Percentiles rank a stretch among this genome's conserved stretches.
These are phyloP conservation scores for Turritopsis rubra DNA, from an alignment of 30 jellyfish, hydroid and myxozoan genomes.

Conservation along the genomic window DNA sequence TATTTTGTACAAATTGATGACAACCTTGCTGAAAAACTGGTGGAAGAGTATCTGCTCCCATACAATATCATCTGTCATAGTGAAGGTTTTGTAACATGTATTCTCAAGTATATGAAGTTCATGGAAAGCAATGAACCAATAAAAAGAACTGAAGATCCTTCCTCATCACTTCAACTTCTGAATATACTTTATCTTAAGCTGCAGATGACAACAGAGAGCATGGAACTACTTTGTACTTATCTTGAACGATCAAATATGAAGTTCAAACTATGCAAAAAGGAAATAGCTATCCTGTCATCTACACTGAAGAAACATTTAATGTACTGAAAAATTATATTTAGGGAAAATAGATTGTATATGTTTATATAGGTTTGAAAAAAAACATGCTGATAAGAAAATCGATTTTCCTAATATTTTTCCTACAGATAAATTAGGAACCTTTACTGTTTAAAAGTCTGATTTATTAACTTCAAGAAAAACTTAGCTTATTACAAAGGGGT, in stretches of 20 bases:
- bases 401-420: neutral
- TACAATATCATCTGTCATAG: neutral
- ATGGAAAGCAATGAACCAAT: neutral
- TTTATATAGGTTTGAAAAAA: neutral
- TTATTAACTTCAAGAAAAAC: too few species aligned
- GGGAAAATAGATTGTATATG: neutral
- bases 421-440: too few species aligned
- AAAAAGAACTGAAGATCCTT: neutral
- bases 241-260: neutral
- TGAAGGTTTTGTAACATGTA: neutral
- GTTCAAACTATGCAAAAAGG: neutral
- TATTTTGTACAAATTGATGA: conserved; percentile 17
- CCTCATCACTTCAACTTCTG: neutral
- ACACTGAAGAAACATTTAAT: neutral
- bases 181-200: neutral
- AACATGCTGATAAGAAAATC: neutral
- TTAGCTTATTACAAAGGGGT: too few species aligned
- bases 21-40: neutral
- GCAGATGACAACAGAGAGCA: neutral
- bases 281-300: neutral
- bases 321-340: neutral
- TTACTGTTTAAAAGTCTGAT: too few species aligned
- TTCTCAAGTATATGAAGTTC: neutral
- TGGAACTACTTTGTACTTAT: neutral
- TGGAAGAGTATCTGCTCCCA: conserved; percentile 21